A percentile compares a stretch with the other conserved stretches of the same genome.
These are phyloP conservation scores for Zaprionus capensis DNA, from an alignment of 1,140 invertebrate species.

Conservation along the genomic window DNA sequence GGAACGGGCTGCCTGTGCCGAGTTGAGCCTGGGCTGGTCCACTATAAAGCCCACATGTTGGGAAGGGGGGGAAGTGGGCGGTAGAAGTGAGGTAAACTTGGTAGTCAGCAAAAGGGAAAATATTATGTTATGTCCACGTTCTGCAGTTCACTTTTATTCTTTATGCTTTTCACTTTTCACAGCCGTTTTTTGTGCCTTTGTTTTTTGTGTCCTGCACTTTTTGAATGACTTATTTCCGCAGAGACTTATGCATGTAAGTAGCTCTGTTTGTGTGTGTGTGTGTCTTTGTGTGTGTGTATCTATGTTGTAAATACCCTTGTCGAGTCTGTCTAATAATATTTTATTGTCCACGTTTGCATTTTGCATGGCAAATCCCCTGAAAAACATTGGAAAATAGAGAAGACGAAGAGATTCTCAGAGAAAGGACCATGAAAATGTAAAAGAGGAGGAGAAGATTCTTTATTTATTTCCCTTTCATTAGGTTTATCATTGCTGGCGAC, in stretches of 20 bases:
- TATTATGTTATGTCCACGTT: conserved; percentile 52
- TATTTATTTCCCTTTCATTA: conserved; percentile 3
- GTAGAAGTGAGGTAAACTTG: neutral
- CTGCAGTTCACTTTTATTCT: conserved; percentile 43
- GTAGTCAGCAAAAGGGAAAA: conserved; percentile 42
- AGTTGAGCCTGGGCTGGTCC: conserved; percentile 20
- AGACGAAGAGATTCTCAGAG: neutral
- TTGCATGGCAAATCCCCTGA: neutral
- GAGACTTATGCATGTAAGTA: conserved; percentile 5
- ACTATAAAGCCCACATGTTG: conserved; percentile 21
- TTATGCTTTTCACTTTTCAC: conserved; percentile 20
- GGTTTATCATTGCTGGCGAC: neutral
- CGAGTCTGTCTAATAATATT: neutral
- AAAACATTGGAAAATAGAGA: neutral
- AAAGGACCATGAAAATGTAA: neutral
- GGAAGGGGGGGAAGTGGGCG: no score
- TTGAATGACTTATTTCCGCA: conserved; percentile 44
- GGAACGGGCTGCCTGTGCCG: conserved; percentile 11
- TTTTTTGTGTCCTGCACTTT: conserved; percentile 29
- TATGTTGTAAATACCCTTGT: neutral
- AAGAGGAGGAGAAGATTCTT: neutral
- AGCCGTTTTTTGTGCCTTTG: neutral
- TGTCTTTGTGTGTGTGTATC: neutral
- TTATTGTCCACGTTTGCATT: conserved; percentile 9
- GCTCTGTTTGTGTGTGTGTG: neutral